These are phyloP conservation scores for Astreopora myriophthalma DNA, from an alignment of 64 coral and sea anemone species.

Conservation along the genomic window DNA sequence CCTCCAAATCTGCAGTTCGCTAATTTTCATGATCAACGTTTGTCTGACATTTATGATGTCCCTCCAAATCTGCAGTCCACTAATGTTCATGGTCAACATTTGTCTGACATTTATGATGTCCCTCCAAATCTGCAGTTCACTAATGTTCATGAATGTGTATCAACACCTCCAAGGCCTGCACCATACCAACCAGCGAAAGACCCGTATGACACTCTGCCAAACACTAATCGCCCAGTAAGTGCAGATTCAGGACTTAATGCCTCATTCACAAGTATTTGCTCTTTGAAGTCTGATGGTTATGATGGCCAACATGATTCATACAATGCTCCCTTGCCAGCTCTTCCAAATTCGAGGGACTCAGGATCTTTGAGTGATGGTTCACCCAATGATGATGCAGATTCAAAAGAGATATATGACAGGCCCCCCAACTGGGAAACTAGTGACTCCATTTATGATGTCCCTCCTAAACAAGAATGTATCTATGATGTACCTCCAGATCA, in stretches of 20 bases:
- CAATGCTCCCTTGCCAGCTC: conserved; percentile 5
- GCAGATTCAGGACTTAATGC: conserved; percentile 57
- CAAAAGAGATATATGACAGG: conserved; percentile 5
- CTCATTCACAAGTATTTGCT: conserved; percentile 30
- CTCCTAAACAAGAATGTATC: background rate
- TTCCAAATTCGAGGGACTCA: conserved; percentile 9
- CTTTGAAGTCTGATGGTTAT: conserved; percentile 7
- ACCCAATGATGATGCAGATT: background rate
- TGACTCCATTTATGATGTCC: conserved; percentile 12
- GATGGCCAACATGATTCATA: background rate
- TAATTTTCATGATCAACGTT: background rate
- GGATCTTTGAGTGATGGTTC: conserved; percentile 40
- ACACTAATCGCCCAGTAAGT: background rate
- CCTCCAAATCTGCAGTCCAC: background rate
- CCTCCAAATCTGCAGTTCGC: background rate
- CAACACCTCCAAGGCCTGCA: background rate
- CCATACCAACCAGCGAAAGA: background rate
- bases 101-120: conserved; percentile 49
- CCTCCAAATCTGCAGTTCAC: background rate
- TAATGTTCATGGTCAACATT: background rate
- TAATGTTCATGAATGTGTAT: background rate
- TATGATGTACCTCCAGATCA: conserved; percentile 37
- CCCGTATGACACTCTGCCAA: conserved; percentile 40
- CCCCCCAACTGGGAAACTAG: background rate
- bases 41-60: conserved; percentile 49